These are phyloP conservation scores for Coryphaenoides rupestris DNA, from an alignment of 2,113 vertebrate species.

Conservation along the genomic window DNA sequence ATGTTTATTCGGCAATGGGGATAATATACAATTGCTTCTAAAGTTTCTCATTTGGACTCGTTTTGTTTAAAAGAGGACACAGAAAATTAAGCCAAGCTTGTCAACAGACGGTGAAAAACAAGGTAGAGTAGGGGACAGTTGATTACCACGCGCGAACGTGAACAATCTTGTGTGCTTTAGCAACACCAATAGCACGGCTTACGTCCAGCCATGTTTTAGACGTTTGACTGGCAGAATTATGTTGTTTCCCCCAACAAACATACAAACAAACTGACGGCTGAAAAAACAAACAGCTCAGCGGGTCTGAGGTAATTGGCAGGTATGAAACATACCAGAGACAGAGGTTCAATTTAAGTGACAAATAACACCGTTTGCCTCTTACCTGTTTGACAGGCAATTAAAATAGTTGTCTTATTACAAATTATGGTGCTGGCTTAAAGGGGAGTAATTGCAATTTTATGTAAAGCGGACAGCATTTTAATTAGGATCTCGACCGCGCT, in stretches of 20 bases:
- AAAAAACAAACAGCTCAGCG: conserved; percentile 36
- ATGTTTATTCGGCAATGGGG: too few relatives aligned
- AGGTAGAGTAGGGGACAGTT: too few relatives aligned
- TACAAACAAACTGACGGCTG: conserved; percentile 2
- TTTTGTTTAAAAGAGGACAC: too few relatives aligned
- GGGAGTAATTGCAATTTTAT: conserved; percentile 34
- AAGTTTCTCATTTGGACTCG: too few relatives aligned
- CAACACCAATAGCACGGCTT: too few relatives aligned
- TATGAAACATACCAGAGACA: conserved; percentile 4
- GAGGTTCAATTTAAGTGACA: conserved; percentile 27
- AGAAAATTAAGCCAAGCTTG: too few relatives aligned
- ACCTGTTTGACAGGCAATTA: conserved; percentile 55
- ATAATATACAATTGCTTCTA: too few relatives aligned
- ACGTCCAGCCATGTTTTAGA: not conserved
- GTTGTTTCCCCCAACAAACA: too few relatives aligned
- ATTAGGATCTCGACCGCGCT: conserved; percentile 36
- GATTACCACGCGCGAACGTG: too few relatives aligned
- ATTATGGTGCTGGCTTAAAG: conserved; percentile 36
- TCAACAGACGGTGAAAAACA: too few relatives aligned
- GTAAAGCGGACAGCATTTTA: conserved; percentile 25
- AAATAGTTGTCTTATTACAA: conserved; percentile 33
- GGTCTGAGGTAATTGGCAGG: conserved; percentile 50
- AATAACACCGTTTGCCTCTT: conserved; percentile 35
- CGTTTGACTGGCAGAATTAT: conserved; percentile 52
- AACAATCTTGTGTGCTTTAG: too few relatives aligned